A percentile compares a stretch with the other conserved stretches of the same genome.
Evolutionary conservation across 2,797 vertebrate species (phyloP).

Genomic region (Gymnoscopelus braueri): DNA sequence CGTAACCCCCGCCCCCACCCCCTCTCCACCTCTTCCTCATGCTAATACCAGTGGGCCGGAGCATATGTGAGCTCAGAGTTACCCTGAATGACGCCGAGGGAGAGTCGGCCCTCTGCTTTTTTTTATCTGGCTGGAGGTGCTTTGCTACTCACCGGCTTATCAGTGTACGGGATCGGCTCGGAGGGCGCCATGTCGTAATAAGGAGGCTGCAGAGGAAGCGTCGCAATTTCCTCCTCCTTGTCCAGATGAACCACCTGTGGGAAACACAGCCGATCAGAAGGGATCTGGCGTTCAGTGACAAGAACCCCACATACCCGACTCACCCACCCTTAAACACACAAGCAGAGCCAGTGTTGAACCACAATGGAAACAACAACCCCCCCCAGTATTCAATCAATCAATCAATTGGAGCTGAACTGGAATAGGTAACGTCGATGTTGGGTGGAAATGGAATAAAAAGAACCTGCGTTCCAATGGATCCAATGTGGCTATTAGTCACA

Average conservation of each 20-base stretch:
- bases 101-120: neutral
- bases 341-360: too few relatives aligned
- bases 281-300: neutral
- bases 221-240: conserved; percentile 88
- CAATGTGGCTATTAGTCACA: too few relatives aligned
- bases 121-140: conserved; percentile 17
- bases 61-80: neutral
- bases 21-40: conserved; percentile 33
- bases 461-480: too few relatives aligned
- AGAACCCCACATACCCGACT: neutral
- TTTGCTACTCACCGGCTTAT: conserved; percentile 86
- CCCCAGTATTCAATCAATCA: too few relatives aligned
- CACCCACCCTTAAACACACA: too few relatives aligned
- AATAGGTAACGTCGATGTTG: too few relatives aligned
- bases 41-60: conserved; percentile 25
- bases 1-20: neutral
- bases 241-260: conserved; percentile 89
- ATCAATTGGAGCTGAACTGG: too few relatives aligned
- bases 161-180: conserved; percentile 82
- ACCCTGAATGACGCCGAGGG: neutral
- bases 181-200: conserved; percentile 91
- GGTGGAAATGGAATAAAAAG: too few relatives aligned
- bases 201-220: conserved; percentile 86
- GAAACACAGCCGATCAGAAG: conserved; percentile 49
- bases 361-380: too few relatives aligned